Evolutionary conservation across 2,888 invertebrate genomes (phyloP), one percentile per base, ranked within the genome.

Genomic region (Leptinotarsa haldemani): DNA sequence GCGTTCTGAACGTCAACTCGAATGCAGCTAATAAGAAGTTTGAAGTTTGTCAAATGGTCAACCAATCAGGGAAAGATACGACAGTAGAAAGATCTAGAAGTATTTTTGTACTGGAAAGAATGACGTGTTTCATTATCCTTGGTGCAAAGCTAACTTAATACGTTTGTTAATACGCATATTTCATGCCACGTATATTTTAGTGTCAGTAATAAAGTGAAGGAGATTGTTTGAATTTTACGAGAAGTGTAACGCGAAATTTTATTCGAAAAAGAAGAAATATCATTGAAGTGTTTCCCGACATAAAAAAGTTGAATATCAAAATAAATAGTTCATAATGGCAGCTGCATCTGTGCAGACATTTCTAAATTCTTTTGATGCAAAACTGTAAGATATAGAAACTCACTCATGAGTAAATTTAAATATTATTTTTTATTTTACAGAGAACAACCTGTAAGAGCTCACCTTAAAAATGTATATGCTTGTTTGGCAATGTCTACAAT

Each of bases 391-490:
- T 46, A 20, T 46, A 20, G 9, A 30, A 2, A 4, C 16, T 52
- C 22, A 30, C 15, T 3, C 15, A 58, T 40, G 20, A 56, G 58
- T 2, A 16, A 1, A 63, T 48, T 25, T 13, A 25, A 52, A 16
- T 46, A 58, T 20, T 12, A 30, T 3, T 47, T 63, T 75, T 66
- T 73, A 73, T 65, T 47, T 85, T 85, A 65, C 86, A 98, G 98
- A 87, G 97, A 97, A 87, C 92, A 93, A 48, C 94, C 94, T 80
- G 95, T 98, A 52, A 93, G 95, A 80, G 91, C 93, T 83, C 99
- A 99, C 89, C 90, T 99, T 84, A 95, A 96, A 88, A 97, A 97
- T 93, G 99, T 99, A 15, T 99, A 99, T 87, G 94, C 94, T 72
- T 95, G 96, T 82, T 89, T 99, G 80, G 94, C 97, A 71, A 90